Conservation (phyloP, 2,888 invertebrate genomes). For the Microctonus aethiopoides region DNA sequence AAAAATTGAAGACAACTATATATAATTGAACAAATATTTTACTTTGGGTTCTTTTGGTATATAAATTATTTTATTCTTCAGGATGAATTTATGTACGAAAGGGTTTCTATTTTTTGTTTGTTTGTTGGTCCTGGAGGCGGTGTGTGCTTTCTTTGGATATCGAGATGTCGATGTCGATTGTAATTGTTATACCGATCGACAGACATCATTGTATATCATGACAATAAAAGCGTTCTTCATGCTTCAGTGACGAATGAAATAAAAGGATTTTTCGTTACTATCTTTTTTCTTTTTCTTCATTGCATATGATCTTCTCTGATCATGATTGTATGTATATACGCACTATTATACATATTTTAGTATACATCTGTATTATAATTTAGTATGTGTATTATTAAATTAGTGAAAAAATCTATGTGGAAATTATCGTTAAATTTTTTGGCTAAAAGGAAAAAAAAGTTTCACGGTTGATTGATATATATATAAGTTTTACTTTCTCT, state of each 20-base stretch:
- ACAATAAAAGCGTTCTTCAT: constrained; percentile 37
- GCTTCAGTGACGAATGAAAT: constrained; percentile 31
- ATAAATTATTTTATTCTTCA: constrained; percentile 5
- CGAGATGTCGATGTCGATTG: constrained; percentile 31
- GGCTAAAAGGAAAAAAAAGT: background rate
- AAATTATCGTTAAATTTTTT: too few species aligned
- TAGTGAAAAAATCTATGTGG: too few species aligned
- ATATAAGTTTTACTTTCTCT: constrained; percentile 13
- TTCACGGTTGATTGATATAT: constrained; percentile 15
- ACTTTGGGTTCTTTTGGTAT: background rate
- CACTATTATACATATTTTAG: background rate
- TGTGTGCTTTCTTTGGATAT: background rate
- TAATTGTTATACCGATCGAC: constrained; percentile 27
- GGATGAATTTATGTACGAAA: constrained; percentile 10
- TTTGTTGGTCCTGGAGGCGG: background rate
- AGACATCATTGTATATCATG: constrained; percentile 37
- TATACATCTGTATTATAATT: too few species aligned
- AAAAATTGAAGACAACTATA: constrained; percentile 6
- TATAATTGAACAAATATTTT: background rate
- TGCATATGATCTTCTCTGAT: background rate
- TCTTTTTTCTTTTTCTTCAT: constrained; percentile 7
- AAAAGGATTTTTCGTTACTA: constrained; percentile 49
- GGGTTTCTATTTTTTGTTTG: constrained; percentile 21
- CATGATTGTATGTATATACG: background rate
- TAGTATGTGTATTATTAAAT: too few species aligned